These are phyloP conservation scores for Aepyceros melampus DNA, from an alignment of 2,113 vertebrate species.

Conservation along the genomic window DNA sequence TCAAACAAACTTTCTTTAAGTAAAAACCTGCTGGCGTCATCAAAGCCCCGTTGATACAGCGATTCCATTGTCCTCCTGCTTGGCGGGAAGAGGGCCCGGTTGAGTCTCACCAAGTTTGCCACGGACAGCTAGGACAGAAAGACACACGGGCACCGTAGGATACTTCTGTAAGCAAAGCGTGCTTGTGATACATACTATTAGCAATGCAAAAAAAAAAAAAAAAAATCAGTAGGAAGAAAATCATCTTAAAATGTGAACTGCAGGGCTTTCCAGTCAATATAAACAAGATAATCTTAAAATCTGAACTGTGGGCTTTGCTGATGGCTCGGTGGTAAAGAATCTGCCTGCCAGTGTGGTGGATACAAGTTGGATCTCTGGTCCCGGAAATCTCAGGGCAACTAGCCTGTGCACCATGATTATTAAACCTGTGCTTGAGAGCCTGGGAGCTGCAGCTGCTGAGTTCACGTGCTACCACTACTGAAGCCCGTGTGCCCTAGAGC, in stretches of 20 bases:
- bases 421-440: neutral
- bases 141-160: neutral
- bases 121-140: slow-evolving; percentile 83
- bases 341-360: neutral
- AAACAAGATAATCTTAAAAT: neutral
- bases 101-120: slow-evolving; percentile 87
- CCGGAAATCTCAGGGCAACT: neutral
- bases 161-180: fast-evolving
- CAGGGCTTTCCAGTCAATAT: neutral
- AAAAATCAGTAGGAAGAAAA: neutral
- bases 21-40: slow-evolving; percentile 85
- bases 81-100: slow-evolving; percentile 89
- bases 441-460: neutral
- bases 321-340: neutral
- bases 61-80: slow-evolving; percentile 76
- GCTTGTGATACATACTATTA: fast-evolving
- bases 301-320: neutral
- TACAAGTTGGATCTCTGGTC: neutral
- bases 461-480: neutral
- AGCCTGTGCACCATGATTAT: neutral
- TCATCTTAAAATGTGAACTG: neutral
- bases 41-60: slow-evolving; percentile 84
- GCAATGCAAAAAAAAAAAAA: neutral
- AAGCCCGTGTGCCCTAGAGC: neutral
- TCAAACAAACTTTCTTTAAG: slow-evolving; percentile 84